These are phyloP conservation scores for Drosophila greeni DNA, from an alignment of 2,888 invertebrate genomes.

Conservation along the genomic window DNA sequence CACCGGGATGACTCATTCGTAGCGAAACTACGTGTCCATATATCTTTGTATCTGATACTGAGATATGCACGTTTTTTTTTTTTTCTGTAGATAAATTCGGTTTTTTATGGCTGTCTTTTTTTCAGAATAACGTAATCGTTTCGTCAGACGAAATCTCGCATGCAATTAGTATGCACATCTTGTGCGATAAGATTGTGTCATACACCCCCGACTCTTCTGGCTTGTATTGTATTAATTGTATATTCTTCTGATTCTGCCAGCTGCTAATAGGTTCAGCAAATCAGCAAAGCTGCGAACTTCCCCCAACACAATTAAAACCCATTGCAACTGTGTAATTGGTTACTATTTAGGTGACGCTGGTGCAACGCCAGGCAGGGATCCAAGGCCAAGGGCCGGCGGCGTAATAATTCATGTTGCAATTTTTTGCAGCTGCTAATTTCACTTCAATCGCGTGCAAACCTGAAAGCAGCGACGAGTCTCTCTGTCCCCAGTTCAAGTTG, in stretches of 20 bases:
- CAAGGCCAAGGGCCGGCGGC: constrained; percentile 18
- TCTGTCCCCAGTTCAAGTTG: constrained; percentile 58
- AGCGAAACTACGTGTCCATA: constrained; percentile 7
- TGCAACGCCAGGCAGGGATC: background rate
- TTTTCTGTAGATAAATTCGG: background rate
- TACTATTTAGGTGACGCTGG: constrained; percentile 2
- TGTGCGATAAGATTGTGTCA: constrained; percentile 28
- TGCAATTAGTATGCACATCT: constrained; percentile 38
- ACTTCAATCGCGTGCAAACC: constrained; percentile 48
- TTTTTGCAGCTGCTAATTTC: constrained; percentile 56
- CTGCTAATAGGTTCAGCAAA: background rate
- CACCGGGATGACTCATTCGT: constrained; percentile 6
- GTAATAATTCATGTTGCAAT: constrained; percentile 57
- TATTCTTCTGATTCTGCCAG: constrained; percentile 7
- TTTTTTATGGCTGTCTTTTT: background rate
- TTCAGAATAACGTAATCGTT: constrained; percentile 22
- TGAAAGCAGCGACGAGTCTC: constrained; percentile 13
- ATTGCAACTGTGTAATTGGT: constrained; percentile 34
- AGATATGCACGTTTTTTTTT: constrained; percentile 11
- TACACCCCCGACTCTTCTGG: background rate
- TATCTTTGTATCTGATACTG: constrained; percentile 16
- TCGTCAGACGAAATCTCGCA: constrained; percentile 15
- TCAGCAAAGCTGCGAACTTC: constrained; percentile 2
- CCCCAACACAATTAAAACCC: constrained; percentile 26
- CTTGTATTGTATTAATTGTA: constrained; percentile 14